Percentiles rank a stretch among this genome's conserved stretches.
Evolutionary conservation across 2,797 vertebrate species (phyloP).

Genomic region (Pantherophis vulpinus): DNA sequence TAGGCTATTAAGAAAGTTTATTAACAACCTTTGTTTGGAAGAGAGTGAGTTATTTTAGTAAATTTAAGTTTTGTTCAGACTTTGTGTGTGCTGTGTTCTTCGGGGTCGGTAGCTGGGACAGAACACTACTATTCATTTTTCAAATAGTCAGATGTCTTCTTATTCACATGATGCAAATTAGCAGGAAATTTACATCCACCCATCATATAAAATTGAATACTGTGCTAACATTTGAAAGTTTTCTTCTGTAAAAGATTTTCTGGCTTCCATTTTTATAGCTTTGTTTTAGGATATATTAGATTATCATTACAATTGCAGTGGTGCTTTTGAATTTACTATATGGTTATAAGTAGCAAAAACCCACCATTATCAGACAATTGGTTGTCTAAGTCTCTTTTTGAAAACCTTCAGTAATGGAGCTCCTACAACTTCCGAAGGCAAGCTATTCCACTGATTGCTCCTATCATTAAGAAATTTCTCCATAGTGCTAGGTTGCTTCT

Average conservation of each 20-base stretch:
- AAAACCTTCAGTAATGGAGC: not conserved
- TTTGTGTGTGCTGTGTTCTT: too few relatives aligned
- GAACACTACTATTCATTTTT: not conserved
- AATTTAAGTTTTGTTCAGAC: too few relatives aligned
- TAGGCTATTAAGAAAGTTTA: too few relatives aligned
- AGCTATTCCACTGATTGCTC: not conserved
- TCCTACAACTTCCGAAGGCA: not conserved
- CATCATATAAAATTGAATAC: not conserved
- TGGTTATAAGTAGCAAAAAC: not conserved
- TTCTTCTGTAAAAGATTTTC: not conserved
- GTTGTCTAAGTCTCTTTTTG: not conserved
- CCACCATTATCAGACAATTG: not conserved
- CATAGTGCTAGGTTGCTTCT: not conserved
- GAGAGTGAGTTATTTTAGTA: too few relatives aligned
- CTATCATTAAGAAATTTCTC: not conserved
- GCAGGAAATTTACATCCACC: not conserved
- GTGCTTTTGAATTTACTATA: not conserved
- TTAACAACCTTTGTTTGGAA: too few relatives aligned
- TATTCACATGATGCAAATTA: not conserved
- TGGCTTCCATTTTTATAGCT: not conserved
- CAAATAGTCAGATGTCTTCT: not conserved
- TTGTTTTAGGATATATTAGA: not conserved
- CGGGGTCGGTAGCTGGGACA: too few relatives aligned
- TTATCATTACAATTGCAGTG: not conserved
- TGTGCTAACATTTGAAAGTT: not conserved